Percentiles rank a stretch among this genome's conserved stretches.
phyloP scores from a whole-genome alignment of 2,888 invertebrate genomes.

The Nomada fabriciana region DNA sequence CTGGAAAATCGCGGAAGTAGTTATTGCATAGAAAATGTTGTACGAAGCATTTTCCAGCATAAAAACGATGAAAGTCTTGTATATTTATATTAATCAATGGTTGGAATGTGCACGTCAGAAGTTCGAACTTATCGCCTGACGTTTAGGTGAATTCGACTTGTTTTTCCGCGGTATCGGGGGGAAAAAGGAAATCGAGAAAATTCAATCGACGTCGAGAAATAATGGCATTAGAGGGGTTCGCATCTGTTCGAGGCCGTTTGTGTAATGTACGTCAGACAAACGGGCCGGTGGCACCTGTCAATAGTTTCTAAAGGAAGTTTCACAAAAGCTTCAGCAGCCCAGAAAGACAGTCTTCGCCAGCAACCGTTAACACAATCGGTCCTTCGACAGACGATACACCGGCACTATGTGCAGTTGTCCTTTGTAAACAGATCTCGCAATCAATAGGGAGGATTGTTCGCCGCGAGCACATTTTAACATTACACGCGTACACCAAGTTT shows the following conservation, averaged over 20 bases:
- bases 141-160: slow-evolving; percentile 1
- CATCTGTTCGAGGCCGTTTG: slow-evolving; percentile 59
- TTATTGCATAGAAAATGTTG: not conserved
- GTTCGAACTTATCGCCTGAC: slow-evolving; percentile 1
- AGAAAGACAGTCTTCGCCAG: slow-evolving; percentile 35
- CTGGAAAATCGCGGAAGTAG: too few relatives aligned
- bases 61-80: too few relatives aligned
- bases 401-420: not conserved
- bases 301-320: slow-evolving; percentile 67
- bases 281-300: slow-evolving; percentile 67
- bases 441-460: not conserved
- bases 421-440: slow-evolving; percentile 18
- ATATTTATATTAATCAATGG: not conserved
- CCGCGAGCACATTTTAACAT: slow-evolving; percentile 11
- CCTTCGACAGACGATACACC: slow-evolving; percentile 37
- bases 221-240: slow-evolving; percentile 54
- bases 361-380: slow-evolving; percentile 20
- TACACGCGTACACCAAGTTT: not conserved
- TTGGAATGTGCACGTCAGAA: not conserved
- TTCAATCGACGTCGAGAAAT: slow-evolving; percentile 46
- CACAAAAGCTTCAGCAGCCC: slow-evolving; percentile 54
- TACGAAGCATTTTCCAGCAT: not conserved
- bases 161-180: slow-evolving; percentile 8
- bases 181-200: slow-evolving; percentile 38
- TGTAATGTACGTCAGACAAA: slow-evolving; percentile 58